Base-by-base conservation (phyloP, 2,113 vertebrate species). In the Tachysurus vachellii region DNA sequence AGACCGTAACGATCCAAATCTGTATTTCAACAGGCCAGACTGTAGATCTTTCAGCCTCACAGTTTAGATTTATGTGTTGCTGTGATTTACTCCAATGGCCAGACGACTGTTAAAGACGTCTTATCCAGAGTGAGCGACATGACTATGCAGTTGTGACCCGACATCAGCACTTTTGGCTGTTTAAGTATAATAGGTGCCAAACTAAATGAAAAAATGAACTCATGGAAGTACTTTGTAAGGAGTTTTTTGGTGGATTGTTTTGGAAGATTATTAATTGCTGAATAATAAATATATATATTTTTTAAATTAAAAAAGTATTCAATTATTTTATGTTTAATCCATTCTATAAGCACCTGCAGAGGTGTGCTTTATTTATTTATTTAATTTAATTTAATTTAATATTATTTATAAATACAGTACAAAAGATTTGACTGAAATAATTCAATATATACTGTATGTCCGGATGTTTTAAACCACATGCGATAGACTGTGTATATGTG, bases 31-130 rank as follows among this genome's bases (percentile, higher is more conserved):
- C 21, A 81, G 31, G 53, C 3, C 64, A 19, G 77, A 36, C 77
- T 57, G 28, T 42, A 26, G 19, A 83, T 66, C 61, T 66, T n/a
- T 66, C 85, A 84, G 77, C 76, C 53, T 84, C 81, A 84, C 56
- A 73, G 28, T 54, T 47, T 80, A 62, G 80, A 87, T 86, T 71
- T 53, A 84, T 50, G 82, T 54, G 68, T 57, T 7, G 26, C n/a
- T 62, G 66, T 84, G 83, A 80, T 75, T 50, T 42, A 82, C 16
- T 64, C 80, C 31, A 64, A 19, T 2, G 23, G 36, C 53, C 47
- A 2, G 50, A 31, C 23, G 28, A 61, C 23, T 23, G 71, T n/a
- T 62, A 11, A 82, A 36, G 10, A 44, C 62, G 61, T 76, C 21
- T 56, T 79, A 31, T 14, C 59, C 21, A 71, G 9, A 82, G 68